Conservation (phyloP, 1,140 invertebrate species). For the Luehdorfia chinensis region DNA sequence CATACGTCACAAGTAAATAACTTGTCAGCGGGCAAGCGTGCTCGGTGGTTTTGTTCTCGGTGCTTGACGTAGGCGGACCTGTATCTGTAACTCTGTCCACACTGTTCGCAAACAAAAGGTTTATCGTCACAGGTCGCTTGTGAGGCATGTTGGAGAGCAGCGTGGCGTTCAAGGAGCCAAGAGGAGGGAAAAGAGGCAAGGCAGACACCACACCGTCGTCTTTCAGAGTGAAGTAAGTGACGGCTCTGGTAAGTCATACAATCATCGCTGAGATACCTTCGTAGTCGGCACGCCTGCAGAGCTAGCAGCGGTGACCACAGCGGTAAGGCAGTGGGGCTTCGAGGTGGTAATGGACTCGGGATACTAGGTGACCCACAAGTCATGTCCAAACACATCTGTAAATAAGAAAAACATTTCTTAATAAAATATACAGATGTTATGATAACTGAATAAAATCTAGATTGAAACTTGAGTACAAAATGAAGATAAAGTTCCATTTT, state of each 20-base stretch:
- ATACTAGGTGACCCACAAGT: constrained; percentile 49
- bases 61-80: constrained; percentile 92
- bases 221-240: constrained; percentile 68
- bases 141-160: constrained; percentile 84
- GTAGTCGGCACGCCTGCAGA: constrained; percentile 69
- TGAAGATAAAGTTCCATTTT: neutral
- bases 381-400: constrained; percentile 70
- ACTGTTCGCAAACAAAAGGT: constrained; percentile 94
- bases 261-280: constrained; percentile 72
- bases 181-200: constrained; percentile 89
- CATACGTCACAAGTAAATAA: constrained; percentile 93
- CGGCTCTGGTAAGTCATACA: constrained; percentile 63
- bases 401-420: constrained; percentile 14
- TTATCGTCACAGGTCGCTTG: constrained; percentile 84
- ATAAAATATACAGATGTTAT: too few relatives aligned
- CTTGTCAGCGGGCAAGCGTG: constrained; percentile 90
- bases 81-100: constrained; percentile 92
- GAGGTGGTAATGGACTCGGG: constrained; percentile 71
- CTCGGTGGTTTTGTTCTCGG: constrained; percentile 91
- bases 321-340: constrained; percentile 77
- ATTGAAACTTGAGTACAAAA: neutral
- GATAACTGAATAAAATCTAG: too few relatives aligned
- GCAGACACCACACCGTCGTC: constrained; percentile 86
- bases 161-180: constrained; percentile 89
- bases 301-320: constrained; percentile 73